Evolutionary conservation across 1,140 invertebrate genomes (phyloP), one percentile per base, ranked within the genome.

Genomic region (Drosophila azteca): DNA sequence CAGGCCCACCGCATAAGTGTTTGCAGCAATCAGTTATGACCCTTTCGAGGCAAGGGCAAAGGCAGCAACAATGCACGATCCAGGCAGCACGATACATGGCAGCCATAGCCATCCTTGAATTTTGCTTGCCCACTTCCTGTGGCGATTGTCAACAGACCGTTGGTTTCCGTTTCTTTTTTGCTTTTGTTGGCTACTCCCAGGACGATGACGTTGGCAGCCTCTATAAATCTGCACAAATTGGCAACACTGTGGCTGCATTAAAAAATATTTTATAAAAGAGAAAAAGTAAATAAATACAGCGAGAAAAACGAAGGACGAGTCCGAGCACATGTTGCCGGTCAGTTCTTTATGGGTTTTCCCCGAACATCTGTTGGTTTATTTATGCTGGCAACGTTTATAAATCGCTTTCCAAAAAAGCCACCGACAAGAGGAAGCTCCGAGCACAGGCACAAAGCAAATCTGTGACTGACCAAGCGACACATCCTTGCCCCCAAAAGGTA

Each of bases 181-280:
- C 50, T 26, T 43, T 51, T 61, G 50, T 49, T 68, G 41, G 39
- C 65, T 45, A 49, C 66, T 43, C 59, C 57, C 57, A 43, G 35
- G 55, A 39, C 53, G 46, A 64, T 54, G 35, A 77, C 67, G 59
- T 69, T 62, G 74, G 55, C 73, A 60, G 58, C 63, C 83, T 88
- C 83, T 75, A 88, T 88, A 88, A 88, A 88, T 88, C 83, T 88
- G 79, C 76, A 88, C 83, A 88, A 88, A 88, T 88, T 88, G 83
- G 83, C 83, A 88, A 81, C 83, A 78, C 83, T 88, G 83, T 79
- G 82, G 83, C 83, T 67, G 83, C 79, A 88, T 88, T 88, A 88
- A 88, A 88, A 88, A 88, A 87, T 88, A 83, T 88, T 82, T 88
- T 88, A 87, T 69, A 82, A 87, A 88, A 79, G 79, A 71, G 64